Evolutionary conservation across 2,797 vertebrate genomes (phyloP), one percentile per base, ranked within the genome.

Genomic region (Sebastes itinus): DNA sequence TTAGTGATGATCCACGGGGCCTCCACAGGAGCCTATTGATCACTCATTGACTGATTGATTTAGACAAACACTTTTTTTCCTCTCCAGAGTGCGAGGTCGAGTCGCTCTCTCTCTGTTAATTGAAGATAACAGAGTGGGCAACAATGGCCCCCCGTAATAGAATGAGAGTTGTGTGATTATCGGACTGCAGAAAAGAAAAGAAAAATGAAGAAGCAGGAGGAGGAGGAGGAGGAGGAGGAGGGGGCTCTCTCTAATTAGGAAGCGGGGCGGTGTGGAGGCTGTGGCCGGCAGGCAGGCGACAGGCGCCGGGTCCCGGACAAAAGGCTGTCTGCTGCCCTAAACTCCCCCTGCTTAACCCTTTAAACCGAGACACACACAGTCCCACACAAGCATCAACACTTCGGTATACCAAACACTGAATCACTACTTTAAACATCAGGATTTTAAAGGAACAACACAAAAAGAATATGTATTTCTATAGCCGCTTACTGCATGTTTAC

Each of bases 261-360:
- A 90, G 86, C 90, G 86, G 90, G 92, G 92, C 88, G 92, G 95
- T 92, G 89, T 86, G 88, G 66, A 93, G 85, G 94, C 95, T 89
- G 92, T 92, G 93, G 93, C 91, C 94, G 88, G 93, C 90, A 94
- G 88, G 95, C 95, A 96, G 93, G 93, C 95, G 96, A 92, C 91
- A 95, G 96, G 94, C 94, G 96, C 95, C 96, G 92, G 93, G 94
- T 91, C 88, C 87, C 46, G 80, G 95, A 96, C 94, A 96, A 96
- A 96, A 94, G 92, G 81, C 92, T 95, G 95, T 97, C 96, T 93
- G 89, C 94, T 90, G 90, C 95, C 95, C 95, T 93, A 84, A 93
- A 90, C 94, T 92, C 94, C 95, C 94, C 93, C 92, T 80, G 84
- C 90, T 95, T 96, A 95, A 96, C 95, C 94, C 94, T 94, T 95